Conservation (phyloP, 2,797 vertebrate genomes). For the Anolis apletophallus region DNA sequence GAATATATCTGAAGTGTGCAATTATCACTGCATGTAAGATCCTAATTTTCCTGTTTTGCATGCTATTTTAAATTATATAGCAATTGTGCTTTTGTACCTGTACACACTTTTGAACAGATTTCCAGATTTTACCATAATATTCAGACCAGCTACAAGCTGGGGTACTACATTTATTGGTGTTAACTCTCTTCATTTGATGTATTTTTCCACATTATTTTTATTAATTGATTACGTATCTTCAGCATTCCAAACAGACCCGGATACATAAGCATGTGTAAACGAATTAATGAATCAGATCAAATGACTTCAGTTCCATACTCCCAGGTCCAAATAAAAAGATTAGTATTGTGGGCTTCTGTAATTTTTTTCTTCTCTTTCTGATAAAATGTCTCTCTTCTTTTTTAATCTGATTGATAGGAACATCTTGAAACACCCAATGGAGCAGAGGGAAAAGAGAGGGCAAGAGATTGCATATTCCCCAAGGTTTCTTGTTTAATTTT, state of each 20-base stretch:
- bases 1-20: not conserved
- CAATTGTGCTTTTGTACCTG: not conserved
- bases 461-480: conserved; percentile 6
- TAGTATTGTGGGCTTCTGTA: not conserved
- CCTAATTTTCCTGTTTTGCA: not conserved
- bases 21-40: not conserved
- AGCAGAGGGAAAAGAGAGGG: not conserved
- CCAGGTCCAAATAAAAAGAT: not conserved
- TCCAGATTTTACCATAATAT: not conserved
- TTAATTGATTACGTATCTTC: not conserved
- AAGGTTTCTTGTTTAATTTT: conserved; percentile 23
- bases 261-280: not conserved
- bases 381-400: conserved; percentile 30
- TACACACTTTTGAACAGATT: not conserved
- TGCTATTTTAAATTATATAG: not conserved
- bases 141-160: not conserved
- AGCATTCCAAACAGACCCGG: not conserved
- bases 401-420: conserved; percentile 16
- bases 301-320: not conserved
- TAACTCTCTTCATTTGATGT: not conserved
- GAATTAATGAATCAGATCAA: conserved; percentile 12
- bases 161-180: not conserved
- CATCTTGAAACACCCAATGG: not conserved
- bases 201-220: not conserved
- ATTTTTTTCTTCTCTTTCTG: not conserved